Evolutionary conservation across 2,888 invertebrate species (phyloP), one percentile per base, ranked within the genome.

Genomic region (Zaprionus lineosus): DNA sequence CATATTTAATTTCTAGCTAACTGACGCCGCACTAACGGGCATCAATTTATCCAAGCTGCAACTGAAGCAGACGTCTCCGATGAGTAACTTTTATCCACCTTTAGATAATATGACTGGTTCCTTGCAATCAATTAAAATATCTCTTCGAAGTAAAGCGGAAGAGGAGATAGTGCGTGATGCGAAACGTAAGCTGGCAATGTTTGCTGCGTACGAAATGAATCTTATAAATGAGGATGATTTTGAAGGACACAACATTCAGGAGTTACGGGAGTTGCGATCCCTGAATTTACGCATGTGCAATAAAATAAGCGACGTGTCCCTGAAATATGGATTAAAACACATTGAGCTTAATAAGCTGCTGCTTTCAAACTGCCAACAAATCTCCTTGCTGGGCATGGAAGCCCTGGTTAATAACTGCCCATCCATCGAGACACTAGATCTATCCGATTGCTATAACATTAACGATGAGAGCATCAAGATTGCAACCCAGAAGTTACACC

Each of bases 11-110:
- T 8, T 28, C 28, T 26, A 89, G 88, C 72, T 90, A 19, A 93
- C 94, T 6, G 95, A 95, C 89, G 92, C 92, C 19, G 95, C 94
- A 0, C 88, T 95, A 9, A 94, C 94, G 11, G 94, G 94, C 16
- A 93, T 93, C 61, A 86, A 86, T 55, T 67, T 87, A 24, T 67
- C 77, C 2, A 81, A 82, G 24, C 31, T 84, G 18, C 66, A 78
- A 36, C 8, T 67, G 11, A 75, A 63, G 6, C 52, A 63, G 3
- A 58, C 40, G 5, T 59, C 67, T 1, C 74, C 84, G 0, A 53
- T 84, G 44, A 86, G 86, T n/a, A 86, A 75, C 31, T 76, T 77
- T 5, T 74, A 86, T 24, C 75, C 85, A 33, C 59, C 68, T 4
- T 67, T 64, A 6, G 69, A 75, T 7, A 67, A 63, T 11, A 53